These are phyloP conservation scores for Nephila pilipes DNA, from an alignment of 1,140 invertebrate species.

Conservation along the genomic window DNA sequence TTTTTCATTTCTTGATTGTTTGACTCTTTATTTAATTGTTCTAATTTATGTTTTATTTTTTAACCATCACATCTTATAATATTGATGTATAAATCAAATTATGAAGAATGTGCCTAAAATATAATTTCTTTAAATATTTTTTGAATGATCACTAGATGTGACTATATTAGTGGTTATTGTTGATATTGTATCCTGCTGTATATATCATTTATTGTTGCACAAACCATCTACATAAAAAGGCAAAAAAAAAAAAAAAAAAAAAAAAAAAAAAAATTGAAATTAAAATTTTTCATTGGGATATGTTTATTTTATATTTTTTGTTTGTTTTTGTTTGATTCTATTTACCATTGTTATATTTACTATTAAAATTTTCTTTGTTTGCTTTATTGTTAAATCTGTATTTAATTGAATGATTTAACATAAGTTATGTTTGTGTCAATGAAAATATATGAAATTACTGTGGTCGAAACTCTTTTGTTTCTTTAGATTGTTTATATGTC, in stretches of 20 bases:
- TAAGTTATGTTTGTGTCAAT: neutral
- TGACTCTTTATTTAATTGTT: too few species aligned
- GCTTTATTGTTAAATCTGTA: neutral
- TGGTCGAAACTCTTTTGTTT: neutral
- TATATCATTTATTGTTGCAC: neutral
- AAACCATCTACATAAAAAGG: neutral
- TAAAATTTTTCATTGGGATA: neutral
- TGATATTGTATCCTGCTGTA: neutral
- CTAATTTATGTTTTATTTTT: neutral
- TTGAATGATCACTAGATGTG: neutral
- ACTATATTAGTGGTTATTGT: neutral
- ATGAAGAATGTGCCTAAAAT: neutral
- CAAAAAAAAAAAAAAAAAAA: too few species aligned
- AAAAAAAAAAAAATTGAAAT: neutral
- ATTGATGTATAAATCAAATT: neutral
- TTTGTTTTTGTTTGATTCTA: neutral
- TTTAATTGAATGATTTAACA: neutral
- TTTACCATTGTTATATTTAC: neutral
- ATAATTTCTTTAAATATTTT: slow-evolving; percentile 1
- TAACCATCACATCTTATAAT: neutral
- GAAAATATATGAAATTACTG: neutral
- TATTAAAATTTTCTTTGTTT: neutral
- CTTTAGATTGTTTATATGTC: neutral
- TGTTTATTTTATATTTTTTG: slow-evolving; percentile 7
- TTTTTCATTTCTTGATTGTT: too few species aligned